Conservation (phyloP, 2,797 vertebrate genomes). For the Mormyrops boulengeri region DNA sequence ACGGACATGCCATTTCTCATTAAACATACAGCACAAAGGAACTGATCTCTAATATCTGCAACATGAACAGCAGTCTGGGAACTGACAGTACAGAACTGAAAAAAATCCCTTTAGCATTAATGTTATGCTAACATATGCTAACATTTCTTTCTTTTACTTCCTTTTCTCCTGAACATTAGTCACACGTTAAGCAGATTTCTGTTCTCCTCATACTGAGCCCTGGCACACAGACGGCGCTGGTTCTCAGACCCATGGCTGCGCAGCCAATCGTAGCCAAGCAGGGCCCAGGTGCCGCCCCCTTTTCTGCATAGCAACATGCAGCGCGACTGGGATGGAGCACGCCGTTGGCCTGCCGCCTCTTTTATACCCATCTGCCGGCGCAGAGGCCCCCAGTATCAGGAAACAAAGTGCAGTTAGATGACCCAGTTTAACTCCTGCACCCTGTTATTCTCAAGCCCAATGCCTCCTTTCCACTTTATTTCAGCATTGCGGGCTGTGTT, state of each 20-base stretch:
- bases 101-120: neutral
- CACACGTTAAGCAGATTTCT: neutral
- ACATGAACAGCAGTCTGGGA: neutral
- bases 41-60: neutral
- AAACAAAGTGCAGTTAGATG: neutral
- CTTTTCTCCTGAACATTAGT: neutral
- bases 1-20: neutral
- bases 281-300: slow-evolving; percentile 4
- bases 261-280: slow-evolving; percentile 47
- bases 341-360: slow-evolving; percentile 3
- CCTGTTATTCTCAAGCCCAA: neutral
- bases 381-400: neutral
- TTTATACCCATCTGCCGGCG: neutral
- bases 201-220: neutral
- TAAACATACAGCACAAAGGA: neutral
- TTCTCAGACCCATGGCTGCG: slow-evolving; percentile 30
- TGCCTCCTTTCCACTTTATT: neutral
- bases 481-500: neutral
- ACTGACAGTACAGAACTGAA: neutral
- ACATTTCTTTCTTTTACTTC: neutral
- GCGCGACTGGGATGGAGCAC: slow-evolving; percentile 13
- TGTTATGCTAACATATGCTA: neutral
- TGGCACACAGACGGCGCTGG: neutral
- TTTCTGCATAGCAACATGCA: slow-evolving; percentile 48
- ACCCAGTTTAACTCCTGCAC: slow-evolving; percentile 6